These are phyloP conservation scores for Lamellibrachia columna DNA, from an alignment of 2,888 invertebrate species.

Conservation along the genomic window DNA sequence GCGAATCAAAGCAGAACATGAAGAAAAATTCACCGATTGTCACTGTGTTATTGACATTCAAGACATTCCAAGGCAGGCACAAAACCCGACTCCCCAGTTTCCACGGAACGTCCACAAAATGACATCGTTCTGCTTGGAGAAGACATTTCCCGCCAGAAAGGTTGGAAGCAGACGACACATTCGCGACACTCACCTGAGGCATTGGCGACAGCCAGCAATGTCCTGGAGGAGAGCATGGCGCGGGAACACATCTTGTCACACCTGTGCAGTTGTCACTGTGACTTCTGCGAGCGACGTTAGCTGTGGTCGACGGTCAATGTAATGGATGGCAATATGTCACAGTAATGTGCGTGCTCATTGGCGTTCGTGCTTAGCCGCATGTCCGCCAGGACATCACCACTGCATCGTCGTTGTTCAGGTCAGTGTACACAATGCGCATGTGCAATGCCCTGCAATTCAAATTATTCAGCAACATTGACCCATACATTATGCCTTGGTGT, in stretches of 20 bases:
- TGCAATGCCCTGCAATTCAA: not conserved
- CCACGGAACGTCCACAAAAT: not conserved
- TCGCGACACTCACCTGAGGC: not conserved
- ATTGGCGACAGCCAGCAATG: not conserved
- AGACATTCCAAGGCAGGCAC: not conserved
- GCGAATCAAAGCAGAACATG: not conserved
- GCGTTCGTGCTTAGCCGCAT: not conserved
- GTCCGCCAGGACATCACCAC: not conserved
- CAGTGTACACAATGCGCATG: not conserved
- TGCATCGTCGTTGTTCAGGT: not conserved
- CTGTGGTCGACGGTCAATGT: not conserved
- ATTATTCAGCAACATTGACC: not conserved
- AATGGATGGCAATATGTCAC: not conserved
- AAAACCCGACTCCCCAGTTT: not conserved
- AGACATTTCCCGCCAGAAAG: not conserved
- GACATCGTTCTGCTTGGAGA: not conserved
- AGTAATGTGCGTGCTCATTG: not conserved
- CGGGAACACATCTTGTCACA: constrained; percentile 16
- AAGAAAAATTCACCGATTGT: not conserved
- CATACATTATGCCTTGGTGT: not conserved
- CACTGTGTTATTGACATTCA: not conserved
- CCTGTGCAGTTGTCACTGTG: not conserved
- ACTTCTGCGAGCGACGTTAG: constrained; percentile 2
- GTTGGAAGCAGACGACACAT: not conserved
- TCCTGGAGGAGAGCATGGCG: not conserved